These are phyloP conservation scores for Coilia nasus DNA, from an alignment of 2,797 vertebrate genomes.

Conservation along the genomic window DNA sequence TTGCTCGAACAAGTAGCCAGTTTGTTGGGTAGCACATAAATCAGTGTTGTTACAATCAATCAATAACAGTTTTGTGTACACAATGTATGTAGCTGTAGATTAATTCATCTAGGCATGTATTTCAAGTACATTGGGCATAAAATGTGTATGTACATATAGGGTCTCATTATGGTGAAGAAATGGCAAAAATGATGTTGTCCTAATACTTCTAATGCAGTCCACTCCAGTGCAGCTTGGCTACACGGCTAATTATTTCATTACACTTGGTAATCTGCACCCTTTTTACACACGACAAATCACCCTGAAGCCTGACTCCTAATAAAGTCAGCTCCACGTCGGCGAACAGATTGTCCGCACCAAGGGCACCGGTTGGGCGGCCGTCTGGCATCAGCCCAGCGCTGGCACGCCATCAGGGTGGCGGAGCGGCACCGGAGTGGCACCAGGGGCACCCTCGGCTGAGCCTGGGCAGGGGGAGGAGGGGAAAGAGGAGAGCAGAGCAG, in stretches of 20 bases:
- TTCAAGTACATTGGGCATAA: no score
- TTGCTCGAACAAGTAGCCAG: not conserved
- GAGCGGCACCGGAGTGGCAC: not conserved
- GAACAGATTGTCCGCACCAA: slow-evolving; percentile 1
- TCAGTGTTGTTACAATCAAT: not conserved
- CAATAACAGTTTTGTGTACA: not conserved
- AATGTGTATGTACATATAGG: not conserved
- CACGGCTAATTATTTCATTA: slow-evolving; percentile 5
- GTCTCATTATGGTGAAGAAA: not conserved
- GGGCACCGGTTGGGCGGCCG: slow-evolving; percentile 1
- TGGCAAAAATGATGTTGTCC: not conserved
- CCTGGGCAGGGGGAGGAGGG: no score
- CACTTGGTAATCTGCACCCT: slow-evolving; percentile 4
- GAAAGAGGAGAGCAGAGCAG: no score
- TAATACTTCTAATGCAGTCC: not conserved
- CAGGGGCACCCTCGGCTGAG: not conserved
- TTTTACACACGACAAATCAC: not conserved
- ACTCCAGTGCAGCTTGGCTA: not conserved
- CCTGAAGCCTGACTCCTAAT: not conserved
- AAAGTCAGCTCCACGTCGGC: not conserved
- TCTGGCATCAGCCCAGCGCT: not conserved
- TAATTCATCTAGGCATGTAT: not conserved
- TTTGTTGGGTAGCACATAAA: not conserved
- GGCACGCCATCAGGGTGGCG: not conserved
- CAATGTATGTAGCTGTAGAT: not conserved